Evolutionary conservation across 1,140 invertebrate genomes (phyloP), one percentile per base, ranked within the genome.

Genomic region (Drosophila pectinifera): DNA sequence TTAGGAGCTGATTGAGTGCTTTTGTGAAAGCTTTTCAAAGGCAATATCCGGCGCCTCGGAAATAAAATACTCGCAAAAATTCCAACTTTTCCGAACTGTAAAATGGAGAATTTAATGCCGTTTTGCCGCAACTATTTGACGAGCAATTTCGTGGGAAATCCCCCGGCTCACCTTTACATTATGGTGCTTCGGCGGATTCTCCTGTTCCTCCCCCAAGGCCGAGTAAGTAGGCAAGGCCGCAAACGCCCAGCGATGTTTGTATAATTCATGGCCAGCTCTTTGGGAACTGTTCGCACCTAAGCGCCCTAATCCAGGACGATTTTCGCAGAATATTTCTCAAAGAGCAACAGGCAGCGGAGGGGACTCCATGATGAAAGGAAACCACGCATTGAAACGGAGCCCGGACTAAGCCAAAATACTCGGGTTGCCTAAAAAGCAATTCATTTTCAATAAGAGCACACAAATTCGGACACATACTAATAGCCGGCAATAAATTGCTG

Each of bases 401-500:
- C n/a, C n/a, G n/a, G n/a, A n/a, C n/a, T n/a, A n/a, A 14, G 6
- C 14, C 45, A 22, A 43, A 34, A 18, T 11, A 39, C 54, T 63
- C 18, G 11, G 18, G 59, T 59, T 59, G 31, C 36, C 59, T 28
- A 62, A 45, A 69, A 43, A 54, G 62, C 38, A 36, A 68, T 69
- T 69, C 46, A 54, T 68, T 68, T 69, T 38, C 63, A 68, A 69
- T 69, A 42, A 43, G n/a, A 39, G 31, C 39, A 20, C 41, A 55
- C 41, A 55, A 31, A 24, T 24, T 69, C 39, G 67, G 64, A 38
- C 31, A 68, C 42, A 54, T 31, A 54, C 48, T 70, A 70, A 70
- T 69, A 56, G 63, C 39, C 39, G 41, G 46, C 48, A 70, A 70
- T 55, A 68, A 70, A 69, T 69, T 54, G 20, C 39, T 20, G 63